These are phyloP conservation scores for Papilio elwesi DNA, from an alignment of 2,888 invertebrate genomes.

Conservation along the genomic window DNA sequence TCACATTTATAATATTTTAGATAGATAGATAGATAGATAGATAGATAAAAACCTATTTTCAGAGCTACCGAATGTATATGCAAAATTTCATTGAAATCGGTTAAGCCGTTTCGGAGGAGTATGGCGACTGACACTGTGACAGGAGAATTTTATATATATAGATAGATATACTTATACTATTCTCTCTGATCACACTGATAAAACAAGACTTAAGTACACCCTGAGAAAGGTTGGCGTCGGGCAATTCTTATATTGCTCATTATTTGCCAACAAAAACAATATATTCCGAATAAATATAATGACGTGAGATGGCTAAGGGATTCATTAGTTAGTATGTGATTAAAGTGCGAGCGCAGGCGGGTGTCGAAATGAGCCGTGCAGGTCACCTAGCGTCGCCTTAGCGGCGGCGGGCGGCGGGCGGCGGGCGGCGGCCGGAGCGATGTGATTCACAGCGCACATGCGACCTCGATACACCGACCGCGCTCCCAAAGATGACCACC, in stretches of 20 bases:
- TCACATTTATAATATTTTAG: too few relatives aligned
- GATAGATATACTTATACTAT: too few relatives aligned
- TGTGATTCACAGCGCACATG: conserved; percentile 78
- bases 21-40: too few relatives aligned
- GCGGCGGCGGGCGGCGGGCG: background rate
- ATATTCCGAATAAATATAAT: background rate
- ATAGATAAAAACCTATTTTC: too few relatives aligned
- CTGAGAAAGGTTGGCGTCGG: too few relatives aligned
- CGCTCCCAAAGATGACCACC: conserved; percentile 18
- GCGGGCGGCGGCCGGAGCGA: conserved; percentile 56
- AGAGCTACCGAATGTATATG: too few relatives aligned
- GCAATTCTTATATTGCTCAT: background rate
- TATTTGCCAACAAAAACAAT: background rate
- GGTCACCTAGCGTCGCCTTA: conserved; percentile 44
- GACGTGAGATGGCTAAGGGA: background rate
- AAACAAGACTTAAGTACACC: too few relatives aligned
- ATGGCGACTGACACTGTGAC: too few relatives aligned
- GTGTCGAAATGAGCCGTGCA: conserved; percentile 7
- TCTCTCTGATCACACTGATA: too few relatives aligned
- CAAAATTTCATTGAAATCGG: too few relatives aligned
- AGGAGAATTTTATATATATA: too few relatives aligned
- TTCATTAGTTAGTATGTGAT: background rate
- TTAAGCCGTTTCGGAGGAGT: too few relatives aligned
- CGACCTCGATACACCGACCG: conserved; percentile 69
- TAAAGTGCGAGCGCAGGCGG: conserved; percentile 1